phyloP scores from a whole-genome alignment of 2,113 vertebrate species.

The Ophthalmolycus amberensis region DNA sequence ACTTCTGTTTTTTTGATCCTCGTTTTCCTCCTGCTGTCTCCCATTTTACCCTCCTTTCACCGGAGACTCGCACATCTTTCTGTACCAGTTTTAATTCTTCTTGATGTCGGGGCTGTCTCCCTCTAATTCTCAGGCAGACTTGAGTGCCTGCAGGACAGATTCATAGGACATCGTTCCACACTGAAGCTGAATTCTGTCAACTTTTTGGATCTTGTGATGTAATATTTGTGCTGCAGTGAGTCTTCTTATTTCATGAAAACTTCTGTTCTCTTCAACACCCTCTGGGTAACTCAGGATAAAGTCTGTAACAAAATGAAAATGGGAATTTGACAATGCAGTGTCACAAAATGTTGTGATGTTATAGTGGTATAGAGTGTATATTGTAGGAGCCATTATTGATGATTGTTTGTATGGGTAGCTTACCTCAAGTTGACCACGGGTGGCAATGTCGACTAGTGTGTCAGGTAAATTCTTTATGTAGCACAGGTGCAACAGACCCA shows the following conservation, averaged over 20 bases:
- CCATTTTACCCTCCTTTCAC: conserved; percentile 39
- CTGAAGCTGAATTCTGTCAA: conserved; percentile 47
- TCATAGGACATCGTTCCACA: conserved; percentile 48
- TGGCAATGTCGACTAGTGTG: neutral
- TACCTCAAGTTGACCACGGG: neutral
- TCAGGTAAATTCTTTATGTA: neutral
- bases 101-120: conserved; percentile 69
- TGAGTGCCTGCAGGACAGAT: conserved; percentile 62
- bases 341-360: neutral
- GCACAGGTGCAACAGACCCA: neutral
- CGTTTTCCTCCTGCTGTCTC: conserved; percentile 44
- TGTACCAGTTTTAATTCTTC: conserved; percentile 71
- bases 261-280: conserved; percentile 20
- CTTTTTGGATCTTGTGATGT: conserved; percentile 61
- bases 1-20: conserved; percentile 54
- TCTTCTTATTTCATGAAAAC: conserved; percentile 23
- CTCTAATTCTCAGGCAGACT: conserved; percentile 53
- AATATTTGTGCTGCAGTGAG: conserved; percentile 58
- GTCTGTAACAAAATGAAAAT: conserved; percentile 22
- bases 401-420: neutral
- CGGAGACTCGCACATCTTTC: conserved; percentile 51
- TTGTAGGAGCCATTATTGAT: neutral
- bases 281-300: conserved; percentile 3
- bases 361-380: neutral
- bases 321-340: conserved; percentile 4